phyloP scores from a whole-genome alignment of 2,888 invertebrate species.

The Galeopsomyia nigrocyanea region DNA sequence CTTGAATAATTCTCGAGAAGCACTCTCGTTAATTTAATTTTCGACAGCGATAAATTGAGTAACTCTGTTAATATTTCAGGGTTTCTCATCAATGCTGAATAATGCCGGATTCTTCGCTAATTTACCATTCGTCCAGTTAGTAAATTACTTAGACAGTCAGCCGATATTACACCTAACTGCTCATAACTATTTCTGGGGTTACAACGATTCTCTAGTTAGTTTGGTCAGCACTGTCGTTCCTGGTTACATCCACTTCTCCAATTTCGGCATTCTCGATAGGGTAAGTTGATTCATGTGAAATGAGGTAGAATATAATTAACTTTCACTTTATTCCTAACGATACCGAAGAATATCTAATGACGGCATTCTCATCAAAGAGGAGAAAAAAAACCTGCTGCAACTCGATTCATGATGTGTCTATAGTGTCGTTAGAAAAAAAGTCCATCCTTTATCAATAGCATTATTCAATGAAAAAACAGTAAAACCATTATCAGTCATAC shows the following conservation, averaged over 20 bases:
- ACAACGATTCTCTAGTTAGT: conserved; percentile 80
- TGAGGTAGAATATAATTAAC: neutral
- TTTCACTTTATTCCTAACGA: too few relatives aligned
- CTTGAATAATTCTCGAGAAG: too few relatives aligned
- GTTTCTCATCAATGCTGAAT: conserved; percentile 72
- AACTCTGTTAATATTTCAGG: conserved; percentile 71
- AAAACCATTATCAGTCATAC: neutral
- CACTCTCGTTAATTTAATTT: too few relatives aligned
- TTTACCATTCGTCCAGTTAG: conserved; percentile 74
- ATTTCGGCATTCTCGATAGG: conserved; percentile 85
- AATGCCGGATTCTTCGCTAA: conserved; percentile 73
- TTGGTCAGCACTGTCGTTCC: conserved; percentile 81
- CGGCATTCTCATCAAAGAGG: too few relatives aligned
- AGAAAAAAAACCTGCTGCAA: too few relatives aligned
- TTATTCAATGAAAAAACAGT: neutral
- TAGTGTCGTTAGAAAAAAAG: neutral
- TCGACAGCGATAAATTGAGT: too few relatives aligned
- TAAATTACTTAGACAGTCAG: conserved; percentile 72
- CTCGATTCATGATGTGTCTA: neutral
- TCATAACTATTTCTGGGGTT: conserved; percentile 85
- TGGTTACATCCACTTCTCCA: conserved; percentile 84
- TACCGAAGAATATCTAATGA: too few relatives aligned
- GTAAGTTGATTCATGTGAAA: conserved; percentile 70
- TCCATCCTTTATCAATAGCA: neutral
- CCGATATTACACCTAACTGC: conserved; percentile 77